A percentile compares a stretch with the other conserved stretches of the same genome.
Conservation (phyloP, 2,888 invertebrate genomes). For the Andricus quercusramuli region DNA sequence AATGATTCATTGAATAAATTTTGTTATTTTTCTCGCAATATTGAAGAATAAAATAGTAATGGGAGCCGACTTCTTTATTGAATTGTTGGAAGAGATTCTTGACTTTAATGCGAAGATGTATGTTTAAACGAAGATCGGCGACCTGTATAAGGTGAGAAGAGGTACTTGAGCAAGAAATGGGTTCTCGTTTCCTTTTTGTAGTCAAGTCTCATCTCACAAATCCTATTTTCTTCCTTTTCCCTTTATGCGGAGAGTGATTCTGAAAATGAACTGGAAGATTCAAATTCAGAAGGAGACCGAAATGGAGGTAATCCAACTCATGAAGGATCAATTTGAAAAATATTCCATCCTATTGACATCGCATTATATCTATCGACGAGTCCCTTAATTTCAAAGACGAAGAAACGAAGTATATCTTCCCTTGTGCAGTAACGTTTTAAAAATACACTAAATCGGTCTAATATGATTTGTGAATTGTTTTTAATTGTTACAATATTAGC, state of each 20-base stretch:
- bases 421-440: too few species aligned
- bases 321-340: constrained; percentile 1
- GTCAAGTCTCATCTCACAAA: neutral
- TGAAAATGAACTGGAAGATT: neutral
- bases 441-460: too few species aligned
- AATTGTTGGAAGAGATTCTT: neutral
- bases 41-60: neutral
- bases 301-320: neutral
- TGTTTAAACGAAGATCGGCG: neutral
- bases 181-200: neutral
- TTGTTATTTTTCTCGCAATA: neutral
- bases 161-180: constrained; percentile 1
- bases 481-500: too few species aligned
- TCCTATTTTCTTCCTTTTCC: neutral
- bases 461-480: too few species aligned
- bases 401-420: too few species aligned
- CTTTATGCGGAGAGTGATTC: neutral
- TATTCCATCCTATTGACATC: neutral
- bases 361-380: neutral
- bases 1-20: neutral
- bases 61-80: neutral
- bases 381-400: neutral
- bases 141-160: neutral
- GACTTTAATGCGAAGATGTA: neutral
- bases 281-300: neutral